A percentile compares a stretch with the other conserved stretches of the same genome.
These are phyloP conservation scores for Agrilus mali DNA, from an alignment of 2,888 invertebrate genomes.

Conservation along the genomic window DNA sequence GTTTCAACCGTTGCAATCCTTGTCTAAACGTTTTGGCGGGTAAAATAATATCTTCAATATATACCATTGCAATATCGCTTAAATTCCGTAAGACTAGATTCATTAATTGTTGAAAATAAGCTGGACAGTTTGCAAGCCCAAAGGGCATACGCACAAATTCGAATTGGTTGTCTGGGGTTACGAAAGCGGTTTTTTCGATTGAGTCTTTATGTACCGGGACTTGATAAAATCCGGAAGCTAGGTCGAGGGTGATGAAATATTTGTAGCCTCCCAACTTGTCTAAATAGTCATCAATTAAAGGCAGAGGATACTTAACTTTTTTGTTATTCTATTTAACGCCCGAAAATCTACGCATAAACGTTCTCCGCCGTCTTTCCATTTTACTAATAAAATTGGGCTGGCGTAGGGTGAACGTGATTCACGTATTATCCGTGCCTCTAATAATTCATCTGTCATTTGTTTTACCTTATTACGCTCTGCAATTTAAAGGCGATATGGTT, in stretches of 20 bases:
- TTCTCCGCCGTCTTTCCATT: not conserved
- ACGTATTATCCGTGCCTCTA: no score
- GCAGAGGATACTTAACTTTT: not conserved
- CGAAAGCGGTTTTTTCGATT: conserved; percentile 8
- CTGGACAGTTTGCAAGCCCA: conserved; percentile 10
- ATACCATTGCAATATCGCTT: conserved; percentile 18
- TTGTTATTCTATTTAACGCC: not conserved
- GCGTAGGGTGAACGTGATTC: not conserved
- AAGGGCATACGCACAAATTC: conserved; percentile 12
- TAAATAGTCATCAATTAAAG: not conserved
- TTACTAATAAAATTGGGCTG: not conserved
- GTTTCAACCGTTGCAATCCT: conserved; percentile 4
- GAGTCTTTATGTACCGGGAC: conserved; percentile 4
- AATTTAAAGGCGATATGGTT: not conserved
- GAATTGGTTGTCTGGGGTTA: no score
- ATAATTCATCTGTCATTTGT: not conserved
- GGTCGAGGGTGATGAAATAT: conserved; percentile 7
- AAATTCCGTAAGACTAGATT: conserved; percentile 10
- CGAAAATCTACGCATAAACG: conserved; percentile 1
- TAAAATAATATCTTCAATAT: conserved; percentile 14
- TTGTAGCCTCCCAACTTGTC: not conserved
- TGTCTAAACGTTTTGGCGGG: conserved; percentile 6
- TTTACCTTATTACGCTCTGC: not conserved
- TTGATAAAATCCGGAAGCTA: conserved; percentile 9
- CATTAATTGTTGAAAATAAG: conserved; percentile 10